A percentile compares a stretch with the other conserved stretches of the same genome.
phyloP scores from a whole-genome alignment of 2,888 invertebrate genomes.

The Adela reaumurella region DNA sequence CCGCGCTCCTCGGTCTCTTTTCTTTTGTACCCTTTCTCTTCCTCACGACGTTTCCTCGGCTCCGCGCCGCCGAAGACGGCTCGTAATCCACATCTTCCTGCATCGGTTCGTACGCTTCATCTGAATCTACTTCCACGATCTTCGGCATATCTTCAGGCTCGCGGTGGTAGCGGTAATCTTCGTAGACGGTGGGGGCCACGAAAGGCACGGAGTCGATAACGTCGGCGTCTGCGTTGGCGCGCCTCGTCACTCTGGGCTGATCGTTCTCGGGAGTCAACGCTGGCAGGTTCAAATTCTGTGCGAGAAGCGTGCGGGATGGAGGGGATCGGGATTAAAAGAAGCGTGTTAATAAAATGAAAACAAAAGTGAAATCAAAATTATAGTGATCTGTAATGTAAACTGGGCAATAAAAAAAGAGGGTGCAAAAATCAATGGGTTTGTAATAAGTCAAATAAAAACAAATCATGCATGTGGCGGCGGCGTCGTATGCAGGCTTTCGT shows the following conservation, averaged over 20 bases:
- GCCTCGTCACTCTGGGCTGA: no score
- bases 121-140: constrained; percentile 29
- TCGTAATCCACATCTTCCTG: constrained; percentile 36
- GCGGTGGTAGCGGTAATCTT: constrained; percentile 33
- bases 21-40: constrained; percentile 29
- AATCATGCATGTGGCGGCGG: neutral
- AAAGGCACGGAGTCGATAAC: constrained; percentile 33
- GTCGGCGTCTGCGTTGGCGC: constrained; percentile 28
- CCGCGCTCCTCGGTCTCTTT: constrained; percentile 35
- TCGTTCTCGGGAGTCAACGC: constrained; percentile 13
- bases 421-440: neutral
- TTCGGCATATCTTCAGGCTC: constrained; percentile 22
- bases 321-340: constrained; percentile 50
- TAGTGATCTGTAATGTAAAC: neutral
- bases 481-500: no score
- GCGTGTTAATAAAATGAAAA: constrained; percentile 56
- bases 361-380: constrained; percentile 27
- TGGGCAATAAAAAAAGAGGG: no score
- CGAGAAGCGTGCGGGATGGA: constrained; percentile 34
- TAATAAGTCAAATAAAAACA: neutral
- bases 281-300: constrained; percentile 51
- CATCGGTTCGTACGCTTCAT: constrained; percentile 23
- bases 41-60: constrained; percentile 37
- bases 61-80: constrained; percentile 32
- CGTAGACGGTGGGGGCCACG: constrained; percentile 19